Evolutionary conservation across 1,140 invertebrate genomes (phyloP).

Genomic region (Caerostris extrusa): DNA sequence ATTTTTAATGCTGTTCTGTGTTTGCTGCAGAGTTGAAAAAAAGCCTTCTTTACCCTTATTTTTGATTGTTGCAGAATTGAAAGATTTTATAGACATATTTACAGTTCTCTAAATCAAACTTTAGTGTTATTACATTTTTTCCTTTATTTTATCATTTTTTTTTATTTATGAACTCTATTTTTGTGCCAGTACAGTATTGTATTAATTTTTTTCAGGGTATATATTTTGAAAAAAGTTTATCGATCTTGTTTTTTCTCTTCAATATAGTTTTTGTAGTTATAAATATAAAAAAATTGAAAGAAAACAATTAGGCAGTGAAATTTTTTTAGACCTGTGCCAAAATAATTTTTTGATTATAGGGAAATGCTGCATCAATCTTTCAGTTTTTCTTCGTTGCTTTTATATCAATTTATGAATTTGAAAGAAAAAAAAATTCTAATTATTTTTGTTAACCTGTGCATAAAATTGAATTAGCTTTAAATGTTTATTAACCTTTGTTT

Average conservation of each 20-base stretch:
- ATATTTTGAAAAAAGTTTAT: conserved; percentile 49
- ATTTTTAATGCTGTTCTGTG: conserved; percentile 28
- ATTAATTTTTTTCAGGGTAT: conserved; percentile 40
- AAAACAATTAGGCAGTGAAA: not conserved
- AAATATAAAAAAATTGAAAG: not conserved
- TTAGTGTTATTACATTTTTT: conserved; percentile 50
- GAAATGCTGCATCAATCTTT: not conserved
- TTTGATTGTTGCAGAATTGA: conserved; percentile 50
- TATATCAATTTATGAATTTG: not conserved
- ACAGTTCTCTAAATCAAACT: conserved; percentile 64
- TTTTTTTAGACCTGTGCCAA: conserved; percentile 58
- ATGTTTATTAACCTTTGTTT: not conserved
- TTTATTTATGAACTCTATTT: conserved; percentile 63
- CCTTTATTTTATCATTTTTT: conserved; percentile 50
- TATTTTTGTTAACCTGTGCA: not conserved
- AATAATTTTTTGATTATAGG: conserved; percentile 8
- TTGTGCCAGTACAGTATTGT: conserved; percentile 75
- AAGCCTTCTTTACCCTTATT: not conserved
- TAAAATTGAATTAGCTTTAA: conserved; percentile 19
- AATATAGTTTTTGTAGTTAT: conserved; percentile 32
- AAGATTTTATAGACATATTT: conserved; percentile 58
- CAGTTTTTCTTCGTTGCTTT: conserved; percentile 18
- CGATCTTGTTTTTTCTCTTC: not conserved
- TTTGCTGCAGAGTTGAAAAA: not conserved
- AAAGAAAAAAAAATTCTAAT: not conserved